Evolutionary conservation across 2,797 vertebrate genomes (phyloP).

Genomic region (Vultur gryphus): DNA sequence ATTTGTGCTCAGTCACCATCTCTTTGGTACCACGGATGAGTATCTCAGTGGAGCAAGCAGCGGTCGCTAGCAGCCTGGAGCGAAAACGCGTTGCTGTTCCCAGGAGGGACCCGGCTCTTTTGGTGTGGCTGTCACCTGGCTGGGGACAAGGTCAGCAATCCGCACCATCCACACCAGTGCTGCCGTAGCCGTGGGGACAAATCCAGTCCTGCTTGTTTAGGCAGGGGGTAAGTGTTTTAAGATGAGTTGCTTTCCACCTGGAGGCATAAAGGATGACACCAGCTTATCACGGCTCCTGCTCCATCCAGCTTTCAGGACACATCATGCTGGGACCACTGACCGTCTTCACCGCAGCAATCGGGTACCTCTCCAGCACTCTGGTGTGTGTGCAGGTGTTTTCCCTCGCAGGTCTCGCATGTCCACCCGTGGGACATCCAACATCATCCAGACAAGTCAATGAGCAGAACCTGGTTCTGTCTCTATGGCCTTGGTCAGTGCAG

Average conservation of each 20-base stretch:
- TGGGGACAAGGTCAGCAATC: not conserved
- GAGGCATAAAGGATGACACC: not conserved
- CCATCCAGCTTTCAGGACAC: not conserved
- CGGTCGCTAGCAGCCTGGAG: not conserved
- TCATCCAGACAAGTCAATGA: accelerated
- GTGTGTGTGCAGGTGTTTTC: accelerated
- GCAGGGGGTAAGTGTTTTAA: not conserved
- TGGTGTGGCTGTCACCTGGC: not conserved
- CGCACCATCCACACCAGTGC: not conserved
- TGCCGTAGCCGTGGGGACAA: not conserved
- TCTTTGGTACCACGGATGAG: not conserved
- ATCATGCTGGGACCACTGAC: not conserved
- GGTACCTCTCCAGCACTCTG: not conserved
- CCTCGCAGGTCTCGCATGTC: accelerated
- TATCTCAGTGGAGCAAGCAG: not conserved
- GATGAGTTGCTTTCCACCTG: not conserved
- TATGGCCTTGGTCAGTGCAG: too few relatives aligned
- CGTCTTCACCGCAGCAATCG: accelerated
- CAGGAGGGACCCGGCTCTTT: not conserved
- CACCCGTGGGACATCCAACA: not conserved
- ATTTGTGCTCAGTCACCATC: not conserved
- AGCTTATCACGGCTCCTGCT: not conserved
- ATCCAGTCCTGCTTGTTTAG: not conserved
- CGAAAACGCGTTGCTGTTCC: not conserved
- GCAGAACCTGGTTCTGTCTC: not conserved